Base-by-base conservation (phyloP, 2,797 vertebrate genomes). In the Siniperca scherzeri region DNA sequence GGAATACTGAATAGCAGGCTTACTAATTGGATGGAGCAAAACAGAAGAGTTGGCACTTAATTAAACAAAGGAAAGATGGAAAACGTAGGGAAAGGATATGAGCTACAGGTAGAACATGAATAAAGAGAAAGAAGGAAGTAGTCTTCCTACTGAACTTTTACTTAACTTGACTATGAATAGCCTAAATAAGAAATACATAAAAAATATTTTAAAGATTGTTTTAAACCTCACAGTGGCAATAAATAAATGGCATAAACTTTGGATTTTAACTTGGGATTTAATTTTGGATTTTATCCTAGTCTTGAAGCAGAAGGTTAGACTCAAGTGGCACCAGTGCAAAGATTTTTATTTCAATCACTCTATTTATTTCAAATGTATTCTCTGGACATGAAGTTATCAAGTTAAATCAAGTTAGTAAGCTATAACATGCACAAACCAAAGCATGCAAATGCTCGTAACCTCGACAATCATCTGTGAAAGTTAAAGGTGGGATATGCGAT, bases 341-440 rank as follows among this genome's bases (percentile, higher is more conserved):
- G 21, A 33, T 14, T 46, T 48, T 33, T 13, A 21, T 64, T 48
- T 60, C 70, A 19, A 10, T 25, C 40, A 65, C 7, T 3, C 17
- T 3, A 33, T 38, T n/a, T 36, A 33, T 48, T 48, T 42, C 22
- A 46, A 12, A 62, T 50, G 4, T 25, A 38, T 61, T 36, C 16
- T 27, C 14, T 52, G 3, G 25, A 13, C 3, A 33, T 42, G 19
- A 66, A 8, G 6, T 74, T 38, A 38, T 69, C 3, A 64, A 30
- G 11, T 62, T 22, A 27, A 40, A n/a, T 62, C 22, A 74, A 72
- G 56, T 48, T 72, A 50, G 44, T 61, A 5, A 61, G 44, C 13
- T 16, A 9, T 16, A n/a, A 57, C 25, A 30, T 7, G 5, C 27
- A 48, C 42, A 62, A 52, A 56, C 36, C 7, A 44, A 69, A 33